Conservation (phyloP, 2,797 vertebrate genomes). For the Falco berigora region DNA sequence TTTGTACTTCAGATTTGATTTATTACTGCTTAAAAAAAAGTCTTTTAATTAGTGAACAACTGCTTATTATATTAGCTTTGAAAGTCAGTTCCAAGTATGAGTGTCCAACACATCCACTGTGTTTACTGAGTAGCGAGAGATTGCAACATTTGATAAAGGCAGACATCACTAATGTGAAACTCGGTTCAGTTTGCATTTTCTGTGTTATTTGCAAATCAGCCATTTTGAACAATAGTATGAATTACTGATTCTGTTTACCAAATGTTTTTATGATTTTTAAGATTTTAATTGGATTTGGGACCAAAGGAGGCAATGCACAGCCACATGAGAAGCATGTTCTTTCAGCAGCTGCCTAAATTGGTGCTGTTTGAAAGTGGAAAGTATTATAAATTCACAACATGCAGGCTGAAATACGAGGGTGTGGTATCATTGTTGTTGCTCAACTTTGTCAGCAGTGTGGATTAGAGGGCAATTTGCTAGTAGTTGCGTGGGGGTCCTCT, state of each 20-base stretch:
- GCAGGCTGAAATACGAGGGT: not conserved
- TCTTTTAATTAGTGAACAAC: not conserved
- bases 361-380: not conserved
- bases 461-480: not conserved
- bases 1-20: not conserved
- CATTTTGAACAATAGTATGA: not conserved
- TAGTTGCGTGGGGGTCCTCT: not conserved
- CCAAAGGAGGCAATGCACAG: not conserved
- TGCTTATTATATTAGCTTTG: not conserved
- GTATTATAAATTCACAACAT: not conserved
- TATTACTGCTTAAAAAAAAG: not conserved
- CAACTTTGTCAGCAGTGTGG: rapidly evolving
- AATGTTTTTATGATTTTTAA: not conserved
- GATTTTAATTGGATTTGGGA: not conserved
- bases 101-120: not conserved
- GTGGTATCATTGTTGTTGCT: not conserved
- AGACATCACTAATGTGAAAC: not conserved
- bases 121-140: not conserved
- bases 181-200: not conserved
- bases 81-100: not conserved
- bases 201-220: not conserved
- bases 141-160: not conserved
- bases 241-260: not conserved
- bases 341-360: not conserved
- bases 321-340: not conserved